Evolutionary conservation across 2,888 invertebrate genomes (phyloP), one percentile per base, ranked within the genome.

Genomic region (Fragum sueziense): DNA sequence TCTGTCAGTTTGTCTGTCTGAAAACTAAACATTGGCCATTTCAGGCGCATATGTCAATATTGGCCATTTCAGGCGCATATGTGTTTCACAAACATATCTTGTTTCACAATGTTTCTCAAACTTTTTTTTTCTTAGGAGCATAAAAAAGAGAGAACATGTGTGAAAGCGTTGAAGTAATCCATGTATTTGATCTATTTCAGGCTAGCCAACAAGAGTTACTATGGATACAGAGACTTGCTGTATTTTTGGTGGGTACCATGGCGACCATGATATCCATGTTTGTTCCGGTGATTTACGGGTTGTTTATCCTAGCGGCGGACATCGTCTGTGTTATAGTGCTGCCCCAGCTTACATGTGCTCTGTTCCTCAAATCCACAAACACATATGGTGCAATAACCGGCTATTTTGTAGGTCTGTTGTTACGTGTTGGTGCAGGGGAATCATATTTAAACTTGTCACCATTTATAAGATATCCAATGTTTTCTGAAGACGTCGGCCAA

Each of bases 381-480:
- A 67, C 77, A 0, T 91, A 89, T 65, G 91, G 91, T 1, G 85
- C 90, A 9, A 57, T 91, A 1, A 29, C 74, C 22, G 91, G 85
- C 31, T 93, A 74, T 93, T 95, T 97, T 80, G 95, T 97, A 84
- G 98, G 97, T 0, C 92, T 96, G 84, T 96, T 97, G 52, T 86
- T 93, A 79, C 95, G 98, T 2, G 93, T 98, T 68, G 95, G 97
- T 0, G 98, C 98, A 0, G 97, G 99, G 0, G 99, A 99, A 94
- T 95, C 96, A 73, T 93, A 97, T 88, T 94, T 99, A 91, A 96
- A 96, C 0, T 94, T 99, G 71, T 96, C 96, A 0, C 95, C 98
- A 0, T 93, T 97, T 67, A 96, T 99, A 85, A 96, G 96, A 92
- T 99, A 96, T 93, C 98, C 98, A 0, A 92, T 91, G 86, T 94